Base-by-base conservation (phyloP, 2,888 invertebrate species). In the Seladonia tumulorum region DNA sequence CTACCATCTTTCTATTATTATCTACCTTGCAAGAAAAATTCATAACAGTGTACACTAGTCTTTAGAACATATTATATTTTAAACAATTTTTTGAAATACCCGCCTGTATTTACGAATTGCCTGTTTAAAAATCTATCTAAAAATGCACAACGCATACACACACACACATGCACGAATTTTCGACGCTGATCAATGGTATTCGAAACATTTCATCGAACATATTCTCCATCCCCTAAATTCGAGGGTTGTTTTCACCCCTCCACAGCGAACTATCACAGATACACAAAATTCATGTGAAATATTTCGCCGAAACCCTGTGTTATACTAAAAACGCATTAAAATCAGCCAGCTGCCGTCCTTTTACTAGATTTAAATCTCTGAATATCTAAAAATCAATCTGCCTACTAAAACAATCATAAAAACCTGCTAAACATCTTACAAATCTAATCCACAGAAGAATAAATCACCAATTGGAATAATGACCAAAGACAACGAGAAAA, bases 81-180 rank as follows among this genome's bases (percentile, higher is more conserved):
- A n/a, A 3, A 53, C 10, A 10, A 53, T 53, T 53, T 53, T 53
- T 22, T 22, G 10, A 22, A n/a, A 53, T 22, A 10, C 22, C n/a
- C 3, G 10, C 10, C 10, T 53, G n/a, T 22, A n/a, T 53, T 53
- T n/a, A 10, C 10, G 53, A 53, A 53, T 53, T 53, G n/a, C 3
- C 3, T 53, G n/a, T 53, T 53, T n/a, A n/a, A 53, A 53, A 53
- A 53, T 53, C 53, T 10, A 10, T 53, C n/a, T 8, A 53, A 53
- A 53, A 53, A 53, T 53, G 53, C 53, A 53, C n/a, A 53, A n/a
- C 8, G 53, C 53, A 53, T 53, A n/a, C 53, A n/a, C n/a, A n/a
- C n/a, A n/a, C n/a, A n/a, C n/a, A n/a, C n/a, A n/a, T 53, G n/a
- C 53, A n/a, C 53, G 53, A 82, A 73, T 82, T 82, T 82, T 82